Conservation (phyloP, 2,113 vertebrate genomes). For the Ageneiosus marmoratus region DNA sequence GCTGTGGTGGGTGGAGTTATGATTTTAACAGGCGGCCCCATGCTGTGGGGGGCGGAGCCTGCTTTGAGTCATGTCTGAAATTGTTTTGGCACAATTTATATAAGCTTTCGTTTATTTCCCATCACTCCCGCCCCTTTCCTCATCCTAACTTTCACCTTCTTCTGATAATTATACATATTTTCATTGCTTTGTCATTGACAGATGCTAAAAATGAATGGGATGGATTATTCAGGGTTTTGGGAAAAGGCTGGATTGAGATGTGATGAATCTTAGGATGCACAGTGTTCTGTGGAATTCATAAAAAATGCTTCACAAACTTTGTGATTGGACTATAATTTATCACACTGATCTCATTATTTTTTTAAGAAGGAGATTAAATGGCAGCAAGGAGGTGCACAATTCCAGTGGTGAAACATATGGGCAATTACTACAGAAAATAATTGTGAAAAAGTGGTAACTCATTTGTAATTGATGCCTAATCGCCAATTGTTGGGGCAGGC, state of each 20-base stretch:
- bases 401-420: background rate
- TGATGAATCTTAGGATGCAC: background rate
- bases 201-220: constrained; percentile 22
- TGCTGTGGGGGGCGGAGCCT: constrained; percentile 36
- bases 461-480: background rate
- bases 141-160: constrained; percentile 12
- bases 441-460: no score
- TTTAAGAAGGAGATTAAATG: background rate
- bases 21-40: constrained; percentile 44
- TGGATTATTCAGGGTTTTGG: constrained; percentile 24
- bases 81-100: constrained; percentile 40
- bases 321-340: background rate
- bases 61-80: constrained; percentile 6
- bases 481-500: background rate
- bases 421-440: background rate
- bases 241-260: constrained; percentile 34
- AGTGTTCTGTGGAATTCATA: background rate
- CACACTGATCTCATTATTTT: background rate
- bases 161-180: constrained; percentile 33
- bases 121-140: constrained; percentile 5
- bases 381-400: background rate
- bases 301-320: background rate
- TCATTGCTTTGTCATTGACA: constrained; percentile 33
- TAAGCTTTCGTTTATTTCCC: constrained; percentile 41
- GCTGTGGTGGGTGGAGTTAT: constrained; percentile 53